Conservation (phyloP, 1,140 invertebrate species). For the Drosophila baimaii region DNA sequence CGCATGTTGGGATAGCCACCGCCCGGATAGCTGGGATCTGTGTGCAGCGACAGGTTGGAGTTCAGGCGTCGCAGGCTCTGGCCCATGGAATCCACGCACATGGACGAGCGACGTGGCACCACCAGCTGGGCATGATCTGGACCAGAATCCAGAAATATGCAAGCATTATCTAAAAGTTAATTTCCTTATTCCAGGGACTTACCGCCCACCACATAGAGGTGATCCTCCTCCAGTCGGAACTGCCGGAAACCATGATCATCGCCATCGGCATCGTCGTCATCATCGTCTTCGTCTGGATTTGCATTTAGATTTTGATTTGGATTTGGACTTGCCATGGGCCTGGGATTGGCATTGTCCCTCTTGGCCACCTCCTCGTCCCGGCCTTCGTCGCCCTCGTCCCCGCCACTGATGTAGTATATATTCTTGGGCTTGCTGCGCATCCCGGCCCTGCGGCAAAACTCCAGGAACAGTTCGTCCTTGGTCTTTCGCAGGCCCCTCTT, state of each 20-base stretch:
- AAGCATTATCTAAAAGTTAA: background rate
- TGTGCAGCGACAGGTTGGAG: slow-evolving; percentile 76
- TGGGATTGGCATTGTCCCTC: background rate
- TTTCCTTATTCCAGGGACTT: too few relatives aligned
- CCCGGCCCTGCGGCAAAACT: slow-evolving; percentile 77
- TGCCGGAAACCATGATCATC: slow-evolving; percentile 70
- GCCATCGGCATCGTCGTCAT: slow-evolving; percentile 51
- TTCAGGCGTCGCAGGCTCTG: slow-evolving; percentile 60
- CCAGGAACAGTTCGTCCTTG: slow-evolving; percentile 82
- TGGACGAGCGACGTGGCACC: slow-evolving; percentile 60
- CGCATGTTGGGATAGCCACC: slow-evolving; percentile 23
- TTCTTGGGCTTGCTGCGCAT: slow-evolving; percentile 78
- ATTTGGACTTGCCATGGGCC: background rate
- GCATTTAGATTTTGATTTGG: background rate
- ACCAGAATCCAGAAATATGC: too few relatives aligned
- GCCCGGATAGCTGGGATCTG: slow-evolving; percentile 43
- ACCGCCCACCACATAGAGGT: slow-evolving; percentile 74
- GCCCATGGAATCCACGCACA: slow-evolving; percentile 52
- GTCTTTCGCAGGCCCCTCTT: slow-evolving; percentile 77
- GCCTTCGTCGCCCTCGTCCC: slow-evolving; percentile 43
- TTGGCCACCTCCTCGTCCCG: background rate
- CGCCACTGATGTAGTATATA: slow-evolving; percentile 74
- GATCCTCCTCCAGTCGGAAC: slow-evolving; percentile 68
- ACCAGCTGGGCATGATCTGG: slow-evolving; percentile 59
- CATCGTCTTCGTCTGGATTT: slow-evolving; percentile 3